Conservation (phyloP, 2,797 vertebrate genomes). For the Chaenodraco wilsoni region DNA sequence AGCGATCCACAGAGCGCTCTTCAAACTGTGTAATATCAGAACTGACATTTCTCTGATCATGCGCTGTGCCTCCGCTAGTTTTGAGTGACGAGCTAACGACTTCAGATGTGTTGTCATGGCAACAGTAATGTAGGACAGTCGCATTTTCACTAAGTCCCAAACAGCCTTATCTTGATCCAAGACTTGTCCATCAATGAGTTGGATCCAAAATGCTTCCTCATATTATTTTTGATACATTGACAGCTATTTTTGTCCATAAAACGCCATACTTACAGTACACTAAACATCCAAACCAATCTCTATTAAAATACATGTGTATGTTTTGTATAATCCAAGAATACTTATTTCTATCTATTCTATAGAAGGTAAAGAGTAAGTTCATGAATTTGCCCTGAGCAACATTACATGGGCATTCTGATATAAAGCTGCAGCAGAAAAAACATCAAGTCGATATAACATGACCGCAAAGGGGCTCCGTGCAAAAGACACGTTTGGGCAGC, state of each 20-base stretch:
- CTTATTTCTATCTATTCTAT: too few relatives aligned
- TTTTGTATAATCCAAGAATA: too few relatives aligned
- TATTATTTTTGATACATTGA: background rate
- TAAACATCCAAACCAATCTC: too few relatives aligned
- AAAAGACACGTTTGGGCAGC: too few relatives aligned
- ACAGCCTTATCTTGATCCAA: background rate
- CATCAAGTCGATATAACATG: too few relatives aligned
- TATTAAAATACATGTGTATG: too few relatives aligned
- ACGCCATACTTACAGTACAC: too few relatives aligned
- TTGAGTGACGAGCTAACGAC: background rate
- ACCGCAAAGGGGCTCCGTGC: too few relatives aligned
- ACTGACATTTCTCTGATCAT: background rate
- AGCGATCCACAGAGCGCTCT: background rate
- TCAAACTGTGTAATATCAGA: background rate
- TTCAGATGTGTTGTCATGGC: background rate
- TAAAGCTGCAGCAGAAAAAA: too few relatives aligned
- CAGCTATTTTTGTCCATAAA: background rate
- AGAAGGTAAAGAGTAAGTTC: too few relatives aligned
- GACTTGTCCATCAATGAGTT: background rate
- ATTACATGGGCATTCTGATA: too few relatives aligned
- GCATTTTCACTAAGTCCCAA: background rate
- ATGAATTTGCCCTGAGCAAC: too few relatives aligned
- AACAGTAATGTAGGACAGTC: background rate
- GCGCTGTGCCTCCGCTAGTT: background rate
- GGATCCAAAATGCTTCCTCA: background rate